phyloP scores from a whole-genome alignment of 2,797 vertebrate species.

The Crenuchus spilurus region DNA sequence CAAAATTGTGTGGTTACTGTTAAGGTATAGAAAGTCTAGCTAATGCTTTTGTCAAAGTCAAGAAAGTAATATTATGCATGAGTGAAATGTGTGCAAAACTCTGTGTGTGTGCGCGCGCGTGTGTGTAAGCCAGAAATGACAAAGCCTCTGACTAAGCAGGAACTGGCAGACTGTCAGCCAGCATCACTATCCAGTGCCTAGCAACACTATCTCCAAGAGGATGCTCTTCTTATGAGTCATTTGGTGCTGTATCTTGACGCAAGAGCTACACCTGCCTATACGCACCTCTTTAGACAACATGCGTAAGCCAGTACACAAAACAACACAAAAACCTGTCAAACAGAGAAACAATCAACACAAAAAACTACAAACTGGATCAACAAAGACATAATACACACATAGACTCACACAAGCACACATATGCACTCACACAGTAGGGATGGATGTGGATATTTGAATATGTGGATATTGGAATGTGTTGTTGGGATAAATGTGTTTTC shows the following conservation, averaged over 20 bases:
- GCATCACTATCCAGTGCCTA: constrained; percentile 38
- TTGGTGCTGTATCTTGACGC: constrained; percentile 1
- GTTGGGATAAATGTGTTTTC: no score
- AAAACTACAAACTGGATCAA: not conserved
- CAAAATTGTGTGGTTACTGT: no score
- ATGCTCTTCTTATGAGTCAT: constrained; percentile 18
- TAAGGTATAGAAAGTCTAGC: not conserved
- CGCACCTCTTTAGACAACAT: constrained; percentile 63
- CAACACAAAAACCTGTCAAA: constrained; percentile 21
- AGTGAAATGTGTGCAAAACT: not conserved
- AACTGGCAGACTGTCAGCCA: constrained; percentile 43
- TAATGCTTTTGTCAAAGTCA: not conserved
- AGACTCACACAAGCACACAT: constrained; percentile 68
- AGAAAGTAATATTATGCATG: not conserved
- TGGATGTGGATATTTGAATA: constrained; percentile 7
- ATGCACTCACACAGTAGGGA: constrained; percentile 51
- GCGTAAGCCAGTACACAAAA: constrained; percentile 63
- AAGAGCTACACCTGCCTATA: not conserved
- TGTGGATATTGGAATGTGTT: not conserved
- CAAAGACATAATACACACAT: constrained; percentile 68
- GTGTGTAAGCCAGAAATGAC: constrained; percentile 13
- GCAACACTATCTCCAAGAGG: constrained; percentile 47
- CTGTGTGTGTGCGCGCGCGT: constrained; percentile 8
- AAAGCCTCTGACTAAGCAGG: constrained; percentile 42
- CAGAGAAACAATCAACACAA: not conserved